Conservation (phyloP, 2,113 vertebrate species). For the Grammomys surdaster region DNA sequence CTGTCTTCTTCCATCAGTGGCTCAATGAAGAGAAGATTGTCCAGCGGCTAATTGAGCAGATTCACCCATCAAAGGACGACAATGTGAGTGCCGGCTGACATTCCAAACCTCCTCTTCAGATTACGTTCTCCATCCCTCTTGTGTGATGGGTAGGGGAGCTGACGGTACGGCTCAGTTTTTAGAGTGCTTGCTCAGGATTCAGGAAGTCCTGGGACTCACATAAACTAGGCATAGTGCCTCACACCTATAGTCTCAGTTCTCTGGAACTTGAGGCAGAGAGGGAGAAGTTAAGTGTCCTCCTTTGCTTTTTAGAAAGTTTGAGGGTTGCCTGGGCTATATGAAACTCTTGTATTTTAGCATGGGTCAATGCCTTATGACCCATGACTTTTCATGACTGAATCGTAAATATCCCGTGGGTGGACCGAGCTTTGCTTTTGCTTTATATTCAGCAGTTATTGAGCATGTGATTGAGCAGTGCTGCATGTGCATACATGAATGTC, state of each 20-base stretch:
- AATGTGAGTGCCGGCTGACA: conserved; percentile 77
- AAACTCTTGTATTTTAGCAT: background rate
- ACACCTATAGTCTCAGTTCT: background rate
- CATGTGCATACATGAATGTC: too few relatives aligned
- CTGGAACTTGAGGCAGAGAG: background rate
- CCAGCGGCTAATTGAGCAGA: conserved; percentile 87
- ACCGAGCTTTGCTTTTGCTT: background rate
- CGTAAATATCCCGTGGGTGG: background rate
- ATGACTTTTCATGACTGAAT: background rate
- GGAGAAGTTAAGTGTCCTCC: background rate
- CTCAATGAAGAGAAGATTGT: conserved; percentile 88
- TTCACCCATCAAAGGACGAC: conserved; percentile 86
- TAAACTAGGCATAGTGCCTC: background rate
- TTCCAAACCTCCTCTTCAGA: background rate
- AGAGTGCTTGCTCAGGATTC: background rate
- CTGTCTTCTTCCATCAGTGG: conserved; percentile 81
- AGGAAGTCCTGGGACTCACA: background rate
- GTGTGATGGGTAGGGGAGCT: background rate
- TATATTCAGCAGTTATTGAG: rapidly evolving
- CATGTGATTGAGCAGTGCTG: background rate
- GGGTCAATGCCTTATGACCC: background rate
- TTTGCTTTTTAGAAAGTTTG: background rate
- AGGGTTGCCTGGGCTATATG: background rate
- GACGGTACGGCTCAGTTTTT: background rate
- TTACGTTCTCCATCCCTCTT: background rate